phyloP scores from a whole-genome alignment of 2,797 vertebrate genomes.

The Eulemur mongoz region DNA sequence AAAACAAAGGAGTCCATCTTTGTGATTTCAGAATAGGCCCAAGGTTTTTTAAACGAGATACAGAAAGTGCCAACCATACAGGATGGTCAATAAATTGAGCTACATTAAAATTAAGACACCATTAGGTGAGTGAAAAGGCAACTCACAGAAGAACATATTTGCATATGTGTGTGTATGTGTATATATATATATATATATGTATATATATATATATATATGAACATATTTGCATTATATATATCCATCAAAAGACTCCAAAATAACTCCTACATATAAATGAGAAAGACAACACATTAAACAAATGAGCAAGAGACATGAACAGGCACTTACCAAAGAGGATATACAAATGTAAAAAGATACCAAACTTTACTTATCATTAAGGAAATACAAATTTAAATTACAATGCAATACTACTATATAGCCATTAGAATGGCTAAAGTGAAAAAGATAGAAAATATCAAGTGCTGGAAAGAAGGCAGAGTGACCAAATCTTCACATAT shows the following conservation, averaged over 20 bases:
- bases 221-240: neutral
- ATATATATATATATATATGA: no score
- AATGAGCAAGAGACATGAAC: neutral
- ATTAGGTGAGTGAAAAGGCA: neutral
- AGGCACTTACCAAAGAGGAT: neutral
- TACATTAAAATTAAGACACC: neutral
- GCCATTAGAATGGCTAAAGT: neutral
- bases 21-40: neutral
- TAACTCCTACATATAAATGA: neutral
- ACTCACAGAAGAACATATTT: neutral
- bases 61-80: neutral
- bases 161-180: neutral
- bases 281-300: neutral
- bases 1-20: neutral
- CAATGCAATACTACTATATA: neutral
- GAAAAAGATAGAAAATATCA: neutral
- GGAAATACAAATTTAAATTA: neutral
- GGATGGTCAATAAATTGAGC: neutral
- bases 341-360: neutral
- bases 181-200: no score
- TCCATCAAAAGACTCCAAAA: neutral
- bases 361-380: neutral
- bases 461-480: neutral
- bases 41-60: neutral
- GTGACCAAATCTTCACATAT: neutral